phyloP scores from a whole-genome alignment of 2,113 vertebrate genomes.

The Tenrec ecaudatus region DNA sequence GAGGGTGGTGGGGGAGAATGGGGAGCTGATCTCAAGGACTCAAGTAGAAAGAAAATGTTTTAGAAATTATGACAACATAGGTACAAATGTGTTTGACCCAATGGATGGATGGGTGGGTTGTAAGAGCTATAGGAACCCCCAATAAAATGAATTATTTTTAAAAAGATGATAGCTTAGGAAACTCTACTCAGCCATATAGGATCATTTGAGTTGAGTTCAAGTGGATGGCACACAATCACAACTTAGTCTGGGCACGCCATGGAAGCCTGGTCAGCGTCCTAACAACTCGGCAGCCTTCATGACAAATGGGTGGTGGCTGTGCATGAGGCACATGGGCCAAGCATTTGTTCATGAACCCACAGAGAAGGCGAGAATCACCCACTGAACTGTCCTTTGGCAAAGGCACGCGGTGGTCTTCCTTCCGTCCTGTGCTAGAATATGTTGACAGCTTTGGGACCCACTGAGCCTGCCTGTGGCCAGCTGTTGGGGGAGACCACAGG shows the following conservation, averaged over 20 bases:
- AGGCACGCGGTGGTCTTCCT: neutral
- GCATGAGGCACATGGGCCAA: neutral
- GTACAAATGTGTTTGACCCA: too few relatives aligned
- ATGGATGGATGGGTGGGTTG: too few relatives aligned
- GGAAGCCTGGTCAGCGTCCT: neutral
- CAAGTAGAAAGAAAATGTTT: too few relatives aligned
- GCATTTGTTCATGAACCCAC: neutral
- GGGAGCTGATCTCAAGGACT: too few relatives aligned
- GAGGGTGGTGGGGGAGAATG: too few relatives aligned
- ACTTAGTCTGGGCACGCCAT: neutral
- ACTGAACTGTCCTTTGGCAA: neutral
- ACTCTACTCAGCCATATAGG: neutral
- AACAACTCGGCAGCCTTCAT: neutral
- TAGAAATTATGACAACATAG: too few relatives aligned
- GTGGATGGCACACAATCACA: neutral
- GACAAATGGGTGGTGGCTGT: neutral
- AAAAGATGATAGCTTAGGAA: neutral
- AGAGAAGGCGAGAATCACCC: neutral
- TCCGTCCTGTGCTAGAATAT: neutral
- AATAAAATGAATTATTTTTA: too few relatives aligned
- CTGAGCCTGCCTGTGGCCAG: neutral
- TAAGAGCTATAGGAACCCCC: too few relatives aligned
- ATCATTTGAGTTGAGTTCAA: neutral
- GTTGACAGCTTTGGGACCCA: neutral
- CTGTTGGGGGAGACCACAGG: neutral